Conservation (phyloP, 2,113 vertebrate species). For the Labrus mixtus region DNA sequence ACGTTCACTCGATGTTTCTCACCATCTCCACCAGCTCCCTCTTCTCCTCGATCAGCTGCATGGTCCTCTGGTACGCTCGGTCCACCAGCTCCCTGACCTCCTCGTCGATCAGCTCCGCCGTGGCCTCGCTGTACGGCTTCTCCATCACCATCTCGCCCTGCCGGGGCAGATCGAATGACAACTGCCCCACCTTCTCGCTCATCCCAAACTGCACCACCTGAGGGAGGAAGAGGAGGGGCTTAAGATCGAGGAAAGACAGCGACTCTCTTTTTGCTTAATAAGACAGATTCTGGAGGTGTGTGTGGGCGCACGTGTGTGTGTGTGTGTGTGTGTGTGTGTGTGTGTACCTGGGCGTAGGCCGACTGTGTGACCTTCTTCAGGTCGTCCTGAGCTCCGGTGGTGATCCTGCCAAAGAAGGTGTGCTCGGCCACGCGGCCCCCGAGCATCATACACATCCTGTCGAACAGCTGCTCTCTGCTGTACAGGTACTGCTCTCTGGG, state of each 20-base stretch:
- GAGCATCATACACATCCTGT: constrained; percentile 98
- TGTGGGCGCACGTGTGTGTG: too few relatives aligned
- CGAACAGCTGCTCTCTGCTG: constrained; percentile 94
- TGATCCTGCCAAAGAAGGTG: constrained; percentile 95
- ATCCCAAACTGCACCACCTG: constrained; percentile 99
- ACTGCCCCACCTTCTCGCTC: constrained; percentile 96
- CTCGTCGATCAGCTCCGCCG: constrained; percentile 90
- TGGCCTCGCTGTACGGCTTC: constrained; percentile 98
- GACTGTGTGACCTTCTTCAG: constrained; percentile 96
- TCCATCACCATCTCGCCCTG: constrained; percentile 97
- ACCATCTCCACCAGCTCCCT: constrained; percentile 96
- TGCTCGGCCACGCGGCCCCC: constrained; percentile 95
- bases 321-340: too few relatives aligned
- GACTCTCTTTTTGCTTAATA: background rate
- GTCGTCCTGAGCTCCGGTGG: constrained; percentile 97
- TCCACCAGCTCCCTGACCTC: background rate
- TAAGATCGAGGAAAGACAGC: background rate
- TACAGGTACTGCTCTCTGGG: constrained; percentile 97
- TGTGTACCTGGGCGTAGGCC: constrained; percentile 93
- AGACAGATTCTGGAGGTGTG: background rate
- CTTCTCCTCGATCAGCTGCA: constrained; percentile 87
- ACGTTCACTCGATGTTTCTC: background rate
- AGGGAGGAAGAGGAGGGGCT: background rate
- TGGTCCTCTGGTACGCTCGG: constrained; percentile 87
- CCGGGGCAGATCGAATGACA: constrained; percentile 95